A percentile compares a stretch with the other conserved stretches of the same genome.
Evolutionary conservation across 2,888 invertebrate genomes (phyloP).

Genomic region (Petrolisthes manimaculis): DNA sequence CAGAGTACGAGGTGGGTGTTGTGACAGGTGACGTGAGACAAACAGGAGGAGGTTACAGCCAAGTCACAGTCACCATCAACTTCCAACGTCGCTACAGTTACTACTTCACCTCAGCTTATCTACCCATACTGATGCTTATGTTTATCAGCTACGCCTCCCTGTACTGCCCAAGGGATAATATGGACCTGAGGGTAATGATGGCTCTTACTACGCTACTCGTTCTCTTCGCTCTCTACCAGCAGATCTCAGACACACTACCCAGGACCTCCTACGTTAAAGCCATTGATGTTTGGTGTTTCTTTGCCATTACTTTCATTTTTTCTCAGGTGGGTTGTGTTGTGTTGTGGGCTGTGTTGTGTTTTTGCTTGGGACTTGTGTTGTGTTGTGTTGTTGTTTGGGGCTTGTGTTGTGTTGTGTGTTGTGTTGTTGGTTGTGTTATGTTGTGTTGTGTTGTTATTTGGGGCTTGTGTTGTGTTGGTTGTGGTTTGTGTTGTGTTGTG

Average conservation of each 20-base stretch:
- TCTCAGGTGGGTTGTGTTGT: slow-evolving; percentile 28
- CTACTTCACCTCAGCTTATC: slow-evolving; percentile 51
- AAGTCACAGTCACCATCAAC: slow-evolving; percentile 21
- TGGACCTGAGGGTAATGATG: slow-evolving; percentile 58
- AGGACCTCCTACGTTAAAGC: slow-evolving; percentile 58
- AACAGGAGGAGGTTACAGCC: slow-evolving; percentile 27
- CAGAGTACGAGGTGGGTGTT: slow-evolving; percentile 40
- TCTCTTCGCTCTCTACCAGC: slow-evolving; percentile 60
- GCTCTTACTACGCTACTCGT: slow-evolving; percentile 53
- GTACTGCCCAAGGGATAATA: slow-evolving; percentile 41
- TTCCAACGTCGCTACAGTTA: slow-evolving; percentile 35
- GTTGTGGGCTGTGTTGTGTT: background rate
- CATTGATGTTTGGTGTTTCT: slow-evolving; percentile 60
- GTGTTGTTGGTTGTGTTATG: no score
- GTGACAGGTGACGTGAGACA: background rate
- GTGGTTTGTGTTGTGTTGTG: no score
- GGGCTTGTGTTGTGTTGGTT: no score
- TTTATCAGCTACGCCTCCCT: slow-evolving; percentile 56
- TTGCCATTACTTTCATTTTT: slow-evolving; percentile 58
- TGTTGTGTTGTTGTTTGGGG: no score
- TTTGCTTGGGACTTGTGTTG: no score
- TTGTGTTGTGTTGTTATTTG: no score
- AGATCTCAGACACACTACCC: slow-evolving; percentile 46
- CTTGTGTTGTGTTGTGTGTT: no score
- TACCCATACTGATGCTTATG: slow-evolving; percentile 52